A percentile compares a stretch with the other conserved stretches of the same genome.
phyloP scores from a whole-genome alignment of 2,888 invertebrate genomes.

The Limnephilus auricula region DNA sequence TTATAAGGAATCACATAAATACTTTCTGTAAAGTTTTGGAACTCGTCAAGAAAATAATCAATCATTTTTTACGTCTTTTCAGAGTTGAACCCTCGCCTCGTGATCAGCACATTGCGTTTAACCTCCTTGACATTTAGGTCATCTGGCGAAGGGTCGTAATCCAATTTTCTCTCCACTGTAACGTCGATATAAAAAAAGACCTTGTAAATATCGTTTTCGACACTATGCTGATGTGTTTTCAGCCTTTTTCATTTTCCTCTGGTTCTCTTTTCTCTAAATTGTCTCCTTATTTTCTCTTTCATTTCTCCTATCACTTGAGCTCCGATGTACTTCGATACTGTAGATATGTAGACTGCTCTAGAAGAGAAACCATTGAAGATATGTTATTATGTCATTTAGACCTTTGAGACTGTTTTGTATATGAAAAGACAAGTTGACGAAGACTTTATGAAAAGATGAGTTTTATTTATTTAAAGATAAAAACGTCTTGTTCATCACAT shows the following conservation, averaged over 20 bases:
- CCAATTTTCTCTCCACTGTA: neutral
- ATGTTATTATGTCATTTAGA: neutral
- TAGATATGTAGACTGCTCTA: neutral
- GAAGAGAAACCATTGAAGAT: neutral
- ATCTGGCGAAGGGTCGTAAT: neutral
- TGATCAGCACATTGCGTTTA: neutral
- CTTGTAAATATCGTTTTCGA: neutral
- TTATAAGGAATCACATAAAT: too few species aligned
- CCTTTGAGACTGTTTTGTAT: neutral
- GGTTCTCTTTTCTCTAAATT: neutral
- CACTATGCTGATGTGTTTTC: neutral
- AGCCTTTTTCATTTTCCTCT: neutral
- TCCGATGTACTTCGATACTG: neutral
- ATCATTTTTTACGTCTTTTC: neutral
- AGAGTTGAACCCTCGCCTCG: neutral
- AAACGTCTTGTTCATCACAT: neutral
- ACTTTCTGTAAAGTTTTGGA: neutral
- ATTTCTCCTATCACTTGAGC: neutral
- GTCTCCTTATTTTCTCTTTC: neutral
- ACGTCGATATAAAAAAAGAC: neutral
- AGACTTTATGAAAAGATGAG: neutral
- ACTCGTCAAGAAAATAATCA: neutral
- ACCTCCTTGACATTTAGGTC: neutral
- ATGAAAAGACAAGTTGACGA: neutral
- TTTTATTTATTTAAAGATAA: neutral